Conservation (phyloP, 2,888 invertebrate genomes). For the Amphimallon solstitiale region DNA sequence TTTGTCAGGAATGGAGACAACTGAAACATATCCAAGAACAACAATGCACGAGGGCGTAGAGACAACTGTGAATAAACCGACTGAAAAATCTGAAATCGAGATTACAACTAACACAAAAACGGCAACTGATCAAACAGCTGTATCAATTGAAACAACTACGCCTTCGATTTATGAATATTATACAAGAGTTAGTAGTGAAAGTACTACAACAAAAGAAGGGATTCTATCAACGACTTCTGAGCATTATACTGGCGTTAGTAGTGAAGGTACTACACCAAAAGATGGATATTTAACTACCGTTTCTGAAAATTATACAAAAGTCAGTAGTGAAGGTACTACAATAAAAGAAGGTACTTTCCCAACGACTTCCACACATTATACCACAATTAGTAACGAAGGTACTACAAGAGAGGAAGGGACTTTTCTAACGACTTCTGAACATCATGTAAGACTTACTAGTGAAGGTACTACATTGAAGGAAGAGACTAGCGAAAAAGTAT, state of each 20-base stretch:
- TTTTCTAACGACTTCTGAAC: not conserved
- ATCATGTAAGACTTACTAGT: not conserved
- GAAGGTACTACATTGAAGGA: slow-evolving; percentile 24
- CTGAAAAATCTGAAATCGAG: slow-evolving; percentile 41
- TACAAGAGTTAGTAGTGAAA: no score
- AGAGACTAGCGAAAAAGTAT: slow-evolving; percentile 3
- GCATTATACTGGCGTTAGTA: no score
- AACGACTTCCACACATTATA: slow-evolving; percentile 2
- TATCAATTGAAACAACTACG: not conserved
- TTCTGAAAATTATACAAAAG: not conserved
- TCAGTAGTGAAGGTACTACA: slow-evolving; percentile 15
- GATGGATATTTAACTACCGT: not conserved
- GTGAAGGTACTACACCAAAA: not conserved
- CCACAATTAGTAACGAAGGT: slow-evolving; percentile 18
- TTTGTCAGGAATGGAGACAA: not conserved
- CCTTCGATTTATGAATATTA: no score
- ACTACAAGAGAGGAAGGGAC: not conserved
- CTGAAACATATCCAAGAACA: not conserved
- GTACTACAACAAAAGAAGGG: not conserved
- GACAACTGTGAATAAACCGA: not conserved
- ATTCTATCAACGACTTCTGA: no score
- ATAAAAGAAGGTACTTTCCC: slow-evolving; percentile 29
- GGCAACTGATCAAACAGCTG: not conserved
- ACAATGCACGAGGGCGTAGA: slow-evolving; percentile 16
- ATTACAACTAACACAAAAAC: slow-evolving; percentile 28